phyloP scores from a whole-genome alignment of 2,888 invertebrate genomes.

The Leptura quadrifasciata region DNA sequence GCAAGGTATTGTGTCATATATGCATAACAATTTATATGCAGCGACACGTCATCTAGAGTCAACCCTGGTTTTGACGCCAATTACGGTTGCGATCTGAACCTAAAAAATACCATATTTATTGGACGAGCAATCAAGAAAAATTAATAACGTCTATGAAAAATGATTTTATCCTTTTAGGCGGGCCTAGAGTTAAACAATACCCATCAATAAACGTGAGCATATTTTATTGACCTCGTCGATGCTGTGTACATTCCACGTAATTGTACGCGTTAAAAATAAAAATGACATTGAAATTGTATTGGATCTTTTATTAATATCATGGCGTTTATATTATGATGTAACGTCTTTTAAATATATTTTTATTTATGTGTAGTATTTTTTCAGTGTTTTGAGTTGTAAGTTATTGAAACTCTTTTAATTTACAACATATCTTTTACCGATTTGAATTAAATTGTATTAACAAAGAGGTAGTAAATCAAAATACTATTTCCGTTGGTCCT shows the following conservation, averaged over 20 bases:
- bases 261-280: constrained; percentile 22
- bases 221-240: constrained; percentile 9
- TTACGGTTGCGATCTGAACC: no score
- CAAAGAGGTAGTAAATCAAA: no score
- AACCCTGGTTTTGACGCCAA: neutral
- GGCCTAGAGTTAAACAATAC: neutral
- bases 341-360: neutral
- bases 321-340: neutral
- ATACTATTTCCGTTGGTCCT: no score
- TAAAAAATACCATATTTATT: neutral
- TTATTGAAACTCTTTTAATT: no score
- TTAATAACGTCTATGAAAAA: neutral
- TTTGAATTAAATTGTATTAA: no score
- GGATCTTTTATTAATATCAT: neutral
- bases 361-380: no score
- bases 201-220: neutral
- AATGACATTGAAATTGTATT: constrained; percentile 24
- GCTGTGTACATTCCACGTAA: constrained; percentile 6
- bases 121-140: neutral
- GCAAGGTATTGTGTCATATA: neutral
- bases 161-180: neutral
- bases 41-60: no score
- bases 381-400: no score
- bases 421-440: no score
- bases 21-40: no score